phyloP scores from a whole-genome alignment of 2,888 invertebrate genomes.

The Drosophila mercatorum region DNA sequence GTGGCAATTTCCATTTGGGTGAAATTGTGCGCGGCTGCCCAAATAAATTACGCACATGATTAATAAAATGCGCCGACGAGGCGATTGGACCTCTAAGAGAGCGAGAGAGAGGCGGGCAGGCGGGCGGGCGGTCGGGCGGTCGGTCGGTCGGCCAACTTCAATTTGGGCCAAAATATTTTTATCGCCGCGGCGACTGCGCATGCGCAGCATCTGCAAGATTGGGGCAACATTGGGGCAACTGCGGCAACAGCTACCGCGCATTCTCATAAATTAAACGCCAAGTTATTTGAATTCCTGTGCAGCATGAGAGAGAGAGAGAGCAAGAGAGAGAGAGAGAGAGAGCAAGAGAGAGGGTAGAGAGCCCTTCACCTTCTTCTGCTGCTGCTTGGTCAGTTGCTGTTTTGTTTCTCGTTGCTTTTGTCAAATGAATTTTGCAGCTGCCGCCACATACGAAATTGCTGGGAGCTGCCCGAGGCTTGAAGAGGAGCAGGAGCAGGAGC shows the following conservation, averaged over 20 bases:
- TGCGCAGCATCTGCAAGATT: conserved; percentile 49
- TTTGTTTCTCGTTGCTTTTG: conserved; percentile 66
- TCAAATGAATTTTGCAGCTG: conserved; percentile 82
- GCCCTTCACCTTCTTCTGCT: conserved; percentile 7
- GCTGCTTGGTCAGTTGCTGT: conserved; percentile 26
- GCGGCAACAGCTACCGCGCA: conserved; percentile 69
- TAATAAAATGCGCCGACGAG: conserved; percentile 71
- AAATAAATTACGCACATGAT: conserved; percentile 81
- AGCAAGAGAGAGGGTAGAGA: neutral
- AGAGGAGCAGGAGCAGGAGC: neutral
- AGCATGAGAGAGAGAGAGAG: conserved; percentile 12
- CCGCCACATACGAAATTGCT: conserved; percentile 47
- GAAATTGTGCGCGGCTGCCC: conserved; percentile 75
- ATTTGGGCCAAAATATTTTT: conserved; percentile 78
- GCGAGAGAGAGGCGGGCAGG: neutral
- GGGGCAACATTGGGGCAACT: conserved; percentile 15
- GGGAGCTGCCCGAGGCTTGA: conserved; percentile 14
- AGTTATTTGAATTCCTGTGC: conserved; percentile 81
- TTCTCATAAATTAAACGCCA: conserved; percentile 83
- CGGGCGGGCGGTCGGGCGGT: neutral
- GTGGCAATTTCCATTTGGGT: conserved; percentile 74
- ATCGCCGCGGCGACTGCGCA: conserved; percentile 55
- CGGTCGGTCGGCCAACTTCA: conserved; percentile 47
- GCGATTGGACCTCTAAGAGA: neutral
- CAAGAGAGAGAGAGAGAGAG: neutral